Percentiles rank a stretch among this genome's conserved stretches.
These are phyloP conservation scores for Crioceris asparagi DNA, from an alignment of 2,888 invertebrate genomes.

Conservation along the genomic window DNA sequence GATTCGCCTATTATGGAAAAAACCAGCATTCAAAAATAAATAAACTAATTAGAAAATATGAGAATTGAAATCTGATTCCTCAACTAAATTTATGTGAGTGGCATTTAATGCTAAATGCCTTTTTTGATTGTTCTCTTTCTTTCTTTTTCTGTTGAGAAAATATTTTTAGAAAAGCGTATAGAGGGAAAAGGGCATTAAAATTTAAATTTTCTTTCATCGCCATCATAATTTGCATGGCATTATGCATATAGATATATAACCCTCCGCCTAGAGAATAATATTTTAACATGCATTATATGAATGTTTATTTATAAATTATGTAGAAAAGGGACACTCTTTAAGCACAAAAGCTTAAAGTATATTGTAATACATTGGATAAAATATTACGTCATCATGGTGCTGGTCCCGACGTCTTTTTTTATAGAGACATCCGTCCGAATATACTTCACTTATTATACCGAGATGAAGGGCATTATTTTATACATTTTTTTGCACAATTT, in stretches of 20 bases:
- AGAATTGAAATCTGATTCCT: too few species aligned
- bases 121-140: too few species aligned
- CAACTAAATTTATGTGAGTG: too few species aligned
- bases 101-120: too few species aligned
- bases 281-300: conserved; percentile 40
- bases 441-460: too few species aligned
- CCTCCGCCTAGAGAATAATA: conserved; percentile 32
- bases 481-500: too few species aligned
- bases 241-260: conserved; percentile 19
- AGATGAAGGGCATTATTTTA: too few species aligned
- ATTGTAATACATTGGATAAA: conserved; percentile 35
- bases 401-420: conserved; percentile 19
- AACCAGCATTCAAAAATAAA: too few species aligned
- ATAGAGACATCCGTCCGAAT: conserved; percentile 10
- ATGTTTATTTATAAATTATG: conserved; percentile 42
- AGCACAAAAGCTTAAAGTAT: conserved; percentile 34
- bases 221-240: conserved; percentile 36
- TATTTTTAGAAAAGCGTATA: too few species aligned
- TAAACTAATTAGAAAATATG: too few species aligned
- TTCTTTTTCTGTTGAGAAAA: too few species aligned
- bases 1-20: too few species aligned
- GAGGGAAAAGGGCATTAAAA: conserved; percentile 27
- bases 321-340: conserved; percentile 36
- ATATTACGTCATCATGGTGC: conserved; percentile 23
- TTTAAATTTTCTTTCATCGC: conserved; percentile 34